These are phyloP conservation scores for Cottoperca gobio DNA, from an alignment of 2,797 vertebrate species.

Conservation along the genomic window DNA sequence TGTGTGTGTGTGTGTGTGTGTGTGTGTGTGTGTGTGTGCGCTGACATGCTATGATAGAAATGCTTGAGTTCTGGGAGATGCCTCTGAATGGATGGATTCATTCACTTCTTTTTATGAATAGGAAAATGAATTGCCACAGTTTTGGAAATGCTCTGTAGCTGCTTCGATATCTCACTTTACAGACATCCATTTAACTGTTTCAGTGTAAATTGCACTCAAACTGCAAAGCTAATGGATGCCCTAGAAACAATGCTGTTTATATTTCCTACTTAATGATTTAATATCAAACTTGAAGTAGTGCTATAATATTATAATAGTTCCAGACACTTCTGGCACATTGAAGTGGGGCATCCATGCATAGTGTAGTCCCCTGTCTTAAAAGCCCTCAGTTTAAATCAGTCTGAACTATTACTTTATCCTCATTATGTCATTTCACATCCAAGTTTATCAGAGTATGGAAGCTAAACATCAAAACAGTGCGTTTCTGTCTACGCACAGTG, in stretches of 20 bases:
- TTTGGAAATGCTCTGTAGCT: not conserved
- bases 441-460: conserved; percentile 35
- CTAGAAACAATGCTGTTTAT: conserved; percentile 22
- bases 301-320: conserved; percentile 12
- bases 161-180: conserved; percentile 23
- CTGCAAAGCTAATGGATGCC: not conserved
- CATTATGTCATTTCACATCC: conserved; percentile 70
- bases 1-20: not conserved
- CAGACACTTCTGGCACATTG: conserved; percentile 35
- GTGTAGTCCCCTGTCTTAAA: conserved; percentile 24
- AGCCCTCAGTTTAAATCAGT: conserved; percentile 52
- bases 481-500: conserved; percentile 10
- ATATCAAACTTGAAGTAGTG: conserved; percentile 10
- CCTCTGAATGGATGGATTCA: conserved; percentile 9
- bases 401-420: conserved; percentile 59
- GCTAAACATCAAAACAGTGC: conserved; percentile 38
- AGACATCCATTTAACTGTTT: not conserved
- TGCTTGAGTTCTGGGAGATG: conserved; percentile 11
- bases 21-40: not conserved
- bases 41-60: conserved; percentile 16
- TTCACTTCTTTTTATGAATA: not conserved
- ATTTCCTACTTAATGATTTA: conserved; percentile 42
- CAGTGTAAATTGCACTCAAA: conserved; percentile 2
- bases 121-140: not conserved
- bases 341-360: conserved; percentile 36